These are phyloP conservation scores for Drosophila triauraria DNA, from an alignment of 1,140 invertebrate species.

Conservation along the genomic window DNA sequence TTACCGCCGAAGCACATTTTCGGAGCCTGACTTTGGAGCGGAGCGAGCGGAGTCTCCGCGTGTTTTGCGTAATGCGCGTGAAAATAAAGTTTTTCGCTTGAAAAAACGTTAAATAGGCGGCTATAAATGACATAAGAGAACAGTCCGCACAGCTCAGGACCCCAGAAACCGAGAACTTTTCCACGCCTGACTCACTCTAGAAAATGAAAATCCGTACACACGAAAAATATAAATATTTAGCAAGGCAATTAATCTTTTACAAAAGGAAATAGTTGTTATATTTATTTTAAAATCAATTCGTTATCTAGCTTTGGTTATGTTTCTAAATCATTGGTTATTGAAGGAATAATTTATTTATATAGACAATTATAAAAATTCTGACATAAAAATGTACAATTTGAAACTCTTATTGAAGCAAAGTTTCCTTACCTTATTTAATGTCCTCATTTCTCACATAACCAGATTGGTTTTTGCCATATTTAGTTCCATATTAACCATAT, in stretches of 20 bases:
- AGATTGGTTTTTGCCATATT: no score
- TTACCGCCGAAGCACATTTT: slow-evolving; percentile 57
- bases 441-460: background rate
- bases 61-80: slow-evolving; percentile 74
- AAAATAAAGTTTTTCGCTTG: slow-evolving; percentile 82
- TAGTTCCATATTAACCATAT: background rate
- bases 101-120: slow-evolving; percentile 74
- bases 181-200: slow-evolving; percentile 30
- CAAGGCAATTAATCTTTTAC: no score
- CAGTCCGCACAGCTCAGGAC: slow-evolving; percentile 30
- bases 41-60: slow-evolving; percentile 10
- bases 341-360: no score
- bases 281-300: no score
- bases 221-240: no score
- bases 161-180: slow-evolving; percentile 21
- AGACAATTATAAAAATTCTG: no score
- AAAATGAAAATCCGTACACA: slow-evolving; percentile 12
- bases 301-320: no score
- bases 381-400: background rate
- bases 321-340: no score
- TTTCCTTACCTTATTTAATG: background rate
- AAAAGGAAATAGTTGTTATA: no score
- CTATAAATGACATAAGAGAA: slow-evolving; percentile 67
- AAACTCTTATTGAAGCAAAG: background rate
- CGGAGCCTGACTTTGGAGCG: slow-evolving; percentile 48